Conservation (phyloP, 2,113 vertebrate species). For the Boulengeromyrus knoepffleri region DNA sequence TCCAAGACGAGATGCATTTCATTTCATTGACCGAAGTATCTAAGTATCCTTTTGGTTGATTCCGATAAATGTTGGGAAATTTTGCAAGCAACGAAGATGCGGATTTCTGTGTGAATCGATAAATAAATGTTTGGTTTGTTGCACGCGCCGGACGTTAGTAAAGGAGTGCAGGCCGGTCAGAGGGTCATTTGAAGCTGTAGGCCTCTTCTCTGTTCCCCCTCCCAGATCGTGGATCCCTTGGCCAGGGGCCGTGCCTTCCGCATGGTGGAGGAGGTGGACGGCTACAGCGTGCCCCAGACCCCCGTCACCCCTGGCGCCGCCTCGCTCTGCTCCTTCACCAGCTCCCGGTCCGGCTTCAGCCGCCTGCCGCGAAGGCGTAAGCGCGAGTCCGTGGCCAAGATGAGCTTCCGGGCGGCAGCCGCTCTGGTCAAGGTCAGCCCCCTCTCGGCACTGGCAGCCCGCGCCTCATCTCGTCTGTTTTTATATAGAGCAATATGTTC, state of each 20-base stretch:
- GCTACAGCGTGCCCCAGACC: slow-evolving; percentile 86
- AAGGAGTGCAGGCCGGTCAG: background rate
- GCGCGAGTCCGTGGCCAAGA: slow-evolving; percentile 93
- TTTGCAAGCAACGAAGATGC: background rate
- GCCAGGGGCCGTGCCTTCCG: slow-evolving; percentile 91
- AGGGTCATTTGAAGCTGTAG: background rate
- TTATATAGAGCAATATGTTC: background rate
- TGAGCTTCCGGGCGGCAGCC: slow-evolving; percentile 93
- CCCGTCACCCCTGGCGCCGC: slow-evolving; percentile 85
- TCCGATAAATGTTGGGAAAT: background rate
- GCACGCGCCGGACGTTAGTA: background rate
- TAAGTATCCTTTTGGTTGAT: background rate
- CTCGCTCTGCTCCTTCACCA: slow-evolving; percentile 94
- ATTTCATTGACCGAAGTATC: background rate
- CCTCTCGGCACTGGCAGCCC: background rate
- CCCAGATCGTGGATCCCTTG: slow-evolving; percentile 88
- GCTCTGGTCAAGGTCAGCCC: slow-evolving; percentile 79
- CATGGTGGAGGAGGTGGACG: slow-evolving; percentile 83
- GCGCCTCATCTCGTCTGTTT: background rate
- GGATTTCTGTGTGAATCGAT: background rate
- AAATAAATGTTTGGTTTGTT: background rate
- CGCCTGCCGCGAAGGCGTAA: slow-evolving; percentile 84
- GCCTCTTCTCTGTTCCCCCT: background rate
- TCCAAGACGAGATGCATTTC: background rate
- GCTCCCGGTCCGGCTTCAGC: slow-evolving; percentile 90